These are phyloP conservation scores for Gobionotothen gibberifrons DNA, from an alignment of 2,797 vertebrate genomes.

Conservation along the genomic window DNA sequence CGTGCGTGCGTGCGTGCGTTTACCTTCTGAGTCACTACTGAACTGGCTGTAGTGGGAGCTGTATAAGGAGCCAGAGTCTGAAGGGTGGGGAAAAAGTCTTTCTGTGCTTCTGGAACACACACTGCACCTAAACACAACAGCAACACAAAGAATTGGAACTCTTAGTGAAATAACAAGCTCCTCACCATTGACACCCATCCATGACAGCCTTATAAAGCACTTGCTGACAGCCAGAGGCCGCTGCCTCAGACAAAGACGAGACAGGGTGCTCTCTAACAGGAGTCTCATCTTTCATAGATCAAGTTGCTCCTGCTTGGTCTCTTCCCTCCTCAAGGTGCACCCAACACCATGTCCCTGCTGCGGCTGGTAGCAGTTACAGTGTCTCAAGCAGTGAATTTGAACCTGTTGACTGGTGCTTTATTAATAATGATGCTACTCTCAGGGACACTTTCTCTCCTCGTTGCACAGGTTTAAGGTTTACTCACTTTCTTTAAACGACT, in stretches of 20 bases:
- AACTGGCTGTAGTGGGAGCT: slow-evolving; percentile 75
- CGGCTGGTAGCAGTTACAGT: slow-evolving; percentile 33
- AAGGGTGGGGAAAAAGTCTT: slow-evolving; percentile 74
- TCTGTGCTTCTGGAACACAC: slow-evolving; percentile 87
- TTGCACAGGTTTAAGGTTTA: slow-evolving; percentile 21
- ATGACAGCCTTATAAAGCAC: slow-evolving; percentile 18
- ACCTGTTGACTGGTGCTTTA: slow-evolving; percentile 32
- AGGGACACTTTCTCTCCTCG: slow-evolving; percentile 38
- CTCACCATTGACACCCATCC: slow-evolving; percentile 31
- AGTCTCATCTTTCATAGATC: slow-evolving; percentile 75
- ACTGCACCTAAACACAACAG: slow-evolving; percentile 79
- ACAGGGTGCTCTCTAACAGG: slow-evolving; percentile 13
- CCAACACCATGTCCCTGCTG: slow-evolving; percentile 60
- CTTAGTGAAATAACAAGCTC: slow-evolving; percentile 33
- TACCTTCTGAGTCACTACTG: slow-evolving; percentile 77
- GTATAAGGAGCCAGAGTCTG: slow-evolving; percentile 76
- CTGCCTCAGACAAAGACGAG: slow-evolving; percentile 43
- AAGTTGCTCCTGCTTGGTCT: slow-evolving; percentile 60
- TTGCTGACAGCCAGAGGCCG: slow-evolving; percentile 21
- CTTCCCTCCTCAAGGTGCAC: slow-evolving; percentile 61
- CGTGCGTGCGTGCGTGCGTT: background rate
- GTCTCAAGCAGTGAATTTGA: slow-evolving; percentile 46
- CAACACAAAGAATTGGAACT: slow-evolving; percentile 29
- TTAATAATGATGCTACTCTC: slow-evolving; percentile 39
- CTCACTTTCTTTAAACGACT: too few relatives aligned